Evolutionary conservation across 2,113 vertebrate genomes (phyloP), one percentile per base, ranked within the genome.

Genomic region (Cairina moschata): DNA sequence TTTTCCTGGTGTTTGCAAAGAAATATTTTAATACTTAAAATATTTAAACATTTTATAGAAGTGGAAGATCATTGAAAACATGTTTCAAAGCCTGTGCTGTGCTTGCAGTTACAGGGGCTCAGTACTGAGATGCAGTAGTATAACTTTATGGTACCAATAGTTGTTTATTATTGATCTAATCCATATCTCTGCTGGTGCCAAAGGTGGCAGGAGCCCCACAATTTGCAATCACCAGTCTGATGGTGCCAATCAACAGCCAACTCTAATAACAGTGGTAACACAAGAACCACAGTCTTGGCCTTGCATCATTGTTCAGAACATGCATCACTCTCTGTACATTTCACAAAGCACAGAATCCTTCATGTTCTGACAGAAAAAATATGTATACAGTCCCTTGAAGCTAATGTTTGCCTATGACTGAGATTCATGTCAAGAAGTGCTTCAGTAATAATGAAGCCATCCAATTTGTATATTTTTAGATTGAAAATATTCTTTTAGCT

Each of bases 101-200:
- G 48, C 11, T 21, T 0, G 0, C 5, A 32, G 32, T 68, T 68
- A 25, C 36, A 62, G 40, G 2, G 2, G 2, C 26, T 89, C 1
- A 0, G 13, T 71, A 52, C 1, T 62, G 73, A 83, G 17, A 52
- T 9, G 28, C 32, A 28, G 28, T 63, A 52, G 11, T 25, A 54
- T 5, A 50, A 40, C 1, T 26, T 86, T 25, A 44, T 36, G 7
- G 9, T 36, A 66, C 1, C 17, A 62, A 48, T 9, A 67, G 3
- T 52, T 72, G 8, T 11, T 77, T 42, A 8, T 59, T 74, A 23
- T 55, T 31, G 2, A 26, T 71, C 26, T 55, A 63, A 23, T n/a
- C 31, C 10, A 23, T 0, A 2, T 13, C 10, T 82, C 31, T 79
- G 11, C 31, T 90, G 32, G 6, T 79, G n/a, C 11, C 21, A 85